Percentiles rank a stretch among this genome's conserved stretches.
These are phyloP conservation scores for Rhodeus uyekii DNA, from an alignment of 2,797 vertebrate genomes.

Conservation along the genomic window DNA sequence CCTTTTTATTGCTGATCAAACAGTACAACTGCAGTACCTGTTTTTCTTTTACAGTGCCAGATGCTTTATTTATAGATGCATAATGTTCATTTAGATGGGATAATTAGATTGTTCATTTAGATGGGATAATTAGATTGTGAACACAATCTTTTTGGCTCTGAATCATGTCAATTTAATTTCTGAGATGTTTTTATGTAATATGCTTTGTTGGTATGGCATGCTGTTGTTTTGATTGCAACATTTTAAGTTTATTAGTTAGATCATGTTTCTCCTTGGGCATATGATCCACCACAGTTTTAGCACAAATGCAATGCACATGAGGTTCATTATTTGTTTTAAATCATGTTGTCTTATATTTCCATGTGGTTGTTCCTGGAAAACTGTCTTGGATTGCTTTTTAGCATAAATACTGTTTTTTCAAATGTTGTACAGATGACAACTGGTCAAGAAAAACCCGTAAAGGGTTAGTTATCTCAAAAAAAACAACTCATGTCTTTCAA, in stretches of 20 bases:
- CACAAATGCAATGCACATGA: neutral
- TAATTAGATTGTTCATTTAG: neutral
- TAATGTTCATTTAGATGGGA: neutral
- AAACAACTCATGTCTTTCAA: neutral
- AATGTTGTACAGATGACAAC: neutral
- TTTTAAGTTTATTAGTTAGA: neutral
- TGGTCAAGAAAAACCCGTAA: neutral
- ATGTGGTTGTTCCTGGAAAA: neutral
- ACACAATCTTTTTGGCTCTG: neutral
- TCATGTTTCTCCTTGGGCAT: neutral
- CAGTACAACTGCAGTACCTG: no score
- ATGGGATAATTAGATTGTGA: neutral
- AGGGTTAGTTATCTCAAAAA: neutral
- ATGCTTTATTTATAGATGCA: neutral
- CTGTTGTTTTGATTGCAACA: neutral
- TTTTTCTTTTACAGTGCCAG: neutral
- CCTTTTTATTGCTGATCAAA: neutral
- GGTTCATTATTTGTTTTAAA: neutral
- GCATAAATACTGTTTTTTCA: neutral
- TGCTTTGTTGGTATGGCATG: no score
- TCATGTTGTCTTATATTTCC: neutral
- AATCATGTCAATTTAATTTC: neutral
- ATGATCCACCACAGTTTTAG: neutral
- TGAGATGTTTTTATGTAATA: neutral
- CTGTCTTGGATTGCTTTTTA: neutral